Conservation (phyloP, 35 echinoderm and acorn worm species). For the Diadema setosum region DNA sequence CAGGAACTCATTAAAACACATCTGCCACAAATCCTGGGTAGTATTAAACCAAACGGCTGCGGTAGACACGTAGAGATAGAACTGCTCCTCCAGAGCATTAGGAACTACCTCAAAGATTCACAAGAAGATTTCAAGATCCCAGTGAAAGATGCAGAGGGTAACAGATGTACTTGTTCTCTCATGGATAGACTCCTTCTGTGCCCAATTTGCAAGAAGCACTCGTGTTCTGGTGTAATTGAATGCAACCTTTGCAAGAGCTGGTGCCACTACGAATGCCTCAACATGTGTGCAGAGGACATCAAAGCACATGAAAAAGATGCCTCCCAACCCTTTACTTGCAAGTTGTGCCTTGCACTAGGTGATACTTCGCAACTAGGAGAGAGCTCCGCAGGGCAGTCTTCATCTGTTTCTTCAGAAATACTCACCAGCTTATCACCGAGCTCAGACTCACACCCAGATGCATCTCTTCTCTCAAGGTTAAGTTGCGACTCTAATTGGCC, state of each 20-base stretch:
- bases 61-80: neutral
- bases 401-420: neutral
- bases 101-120: neutral
- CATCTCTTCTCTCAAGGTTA: neutral
- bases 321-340: neutral
- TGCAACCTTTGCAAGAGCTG: neutral
- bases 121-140: neutral
- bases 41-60: neutral
- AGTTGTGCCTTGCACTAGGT: neutral
- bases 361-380: neutral
- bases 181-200: neutral
- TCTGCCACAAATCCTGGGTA: neutral
- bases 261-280: neutral
- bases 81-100: neutral
- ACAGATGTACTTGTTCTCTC: neutral
- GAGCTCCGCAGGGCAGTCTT: neutral
- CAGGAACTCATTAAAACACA: neutral
- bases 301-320: neutral
- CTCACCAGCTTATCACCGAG: neutral
- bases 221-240: neutral
- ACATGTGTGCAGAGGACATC: neutral
- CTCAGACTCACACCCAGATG: neutral
- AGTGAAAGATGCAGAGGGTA: neutral
- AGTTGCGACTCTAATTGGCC: neutral
- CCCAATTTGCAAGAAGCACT: neutral